Conservation (phyloP, 2,797 vertebrate genomes). For the Selene dorsalis region DNA sequence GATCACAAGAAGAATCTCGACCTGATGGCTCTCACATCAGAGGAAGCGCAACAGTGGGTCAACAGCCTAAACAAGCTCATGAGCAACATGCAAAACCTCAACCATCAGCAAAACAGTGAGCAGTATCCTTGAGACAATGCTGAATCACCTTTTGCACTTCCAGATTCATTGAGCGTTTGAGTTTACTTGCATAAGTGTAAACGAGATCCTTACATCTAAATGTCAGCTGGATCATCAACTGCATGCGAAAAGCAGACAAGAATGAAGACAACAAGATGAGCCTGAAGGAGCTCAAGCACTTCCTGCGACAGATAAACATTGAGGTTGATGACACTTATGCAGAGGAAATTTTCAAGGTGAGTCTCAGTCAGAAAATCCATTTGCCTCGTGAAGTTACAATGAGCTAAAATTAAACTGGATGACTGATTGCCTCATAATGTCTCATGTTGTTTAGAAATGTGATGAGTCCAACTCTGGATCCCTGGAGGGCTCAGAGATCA, state of each 20-base stretch:
- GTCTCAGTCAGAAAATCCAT: neutral
- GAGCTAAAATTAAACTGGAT: neutral
- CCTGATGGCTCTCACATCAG: conserved; percentile 84
- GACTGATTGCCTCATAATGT: neutral
- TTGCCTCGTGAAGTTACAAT: neutral
- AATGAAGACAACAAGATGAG: conserved; percentile 96
- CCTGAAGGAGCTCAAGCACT: conserved; percentile 93
- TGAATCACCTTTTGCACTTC: neutral
- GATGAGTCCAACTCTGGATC: conserved; percentile 90
- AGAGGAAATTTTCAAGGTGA: conserved; percentile 88
- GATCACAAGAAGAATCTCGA: conserved; percentile 90
- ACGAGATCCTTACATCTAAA: conserved; percentile 83
- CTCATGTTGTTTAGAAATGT: conserved; percentile 85
- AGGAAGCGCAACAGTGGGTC: conserved; percentile 88
- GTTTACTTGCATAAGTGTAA: neutral
- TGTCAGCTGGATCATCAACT: conserved; percentile 93
- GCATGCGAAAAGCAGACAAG: conserved; percentile 95
- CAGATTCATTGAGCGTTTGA: neutral
- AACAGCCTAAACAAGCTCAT: conserved; percentile 89
- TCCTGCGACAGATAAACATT: conserved; percentile 92
- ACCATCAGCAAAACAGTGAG: conserved; percentile 88
- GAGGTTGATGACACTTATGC: conserved; percentile 90
- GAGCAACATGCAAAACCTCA: conserved; percentile 86
- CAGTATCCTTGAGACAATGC: conserved; percentile 91
- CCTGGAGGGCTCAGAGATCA: conserved; percentile 92